Evolutionary conservation across 2,888 invertebrate species (phyloP).

Genomic region (Cheilosia soror): DNA sequence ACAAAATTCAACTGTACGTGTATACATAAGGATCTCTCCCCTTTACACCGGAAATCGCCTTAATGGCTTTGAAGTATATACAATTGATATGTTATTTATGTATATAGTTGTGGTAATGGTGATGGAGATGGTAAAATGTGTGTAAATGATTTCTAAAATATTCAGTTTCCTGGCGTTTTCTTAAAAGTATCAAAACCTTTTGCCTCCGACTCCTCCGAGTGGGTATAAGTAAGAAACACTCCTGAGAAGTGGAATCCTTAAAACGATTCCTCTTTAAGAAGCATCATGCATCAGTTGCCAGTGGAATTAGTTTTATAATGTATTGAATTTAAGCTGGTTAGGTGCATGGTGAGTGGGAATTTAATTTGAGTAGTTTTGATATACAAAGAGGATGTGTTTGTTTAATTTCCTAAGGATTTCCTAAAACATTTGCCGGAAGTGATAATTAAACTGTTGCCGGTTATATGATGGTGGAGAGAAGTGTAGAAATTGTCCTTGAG

Average conservation of each 20-base stretch:
- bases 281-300: slow-evolving; percentile 51
- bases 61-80: slow-evolving; percentile 64
- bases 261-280: slow-evolving; percentile 30
- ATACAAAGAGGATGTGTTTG: slow-evolving; percentile 11
- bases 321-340: slow-evolving; percentile 31
- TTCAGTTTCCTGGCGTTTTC: slow-evolving; percentile 49
- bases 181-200: slow-evolving; percentile 49
- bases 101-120: no score
- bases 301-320: slow-evolving; percentile 48
- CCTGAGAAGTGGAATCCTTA: slow-evolving; percentile 24
- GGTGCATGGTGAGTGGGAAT: slow-evolving; percentile 2
- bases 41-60: slow-evolving; percentile 53
- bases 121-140: background rate
- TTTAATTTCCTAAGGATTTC: slow-evolving; percentile 1
- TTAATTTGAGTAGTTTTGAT: slow-evolving; percentile 22
- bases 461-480: background rate
- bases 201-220: slow-evolving; percentile 5
- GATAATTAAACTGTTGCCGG: background rate
- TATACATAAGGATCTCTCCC: background rate
- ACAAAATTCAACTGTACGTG: background rate
- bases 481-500: no score
- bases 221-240: slow-evolving; percentile 11
- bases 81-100: slow-evolving; percentile 38
- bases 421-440: background rate
- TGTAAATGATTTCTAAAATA: slow-evolving; percentile 41